phyloP scores from a whole-genome alignment of 2,113 vertebrate species.

The Oncorhynchus kisutch region DNA sequence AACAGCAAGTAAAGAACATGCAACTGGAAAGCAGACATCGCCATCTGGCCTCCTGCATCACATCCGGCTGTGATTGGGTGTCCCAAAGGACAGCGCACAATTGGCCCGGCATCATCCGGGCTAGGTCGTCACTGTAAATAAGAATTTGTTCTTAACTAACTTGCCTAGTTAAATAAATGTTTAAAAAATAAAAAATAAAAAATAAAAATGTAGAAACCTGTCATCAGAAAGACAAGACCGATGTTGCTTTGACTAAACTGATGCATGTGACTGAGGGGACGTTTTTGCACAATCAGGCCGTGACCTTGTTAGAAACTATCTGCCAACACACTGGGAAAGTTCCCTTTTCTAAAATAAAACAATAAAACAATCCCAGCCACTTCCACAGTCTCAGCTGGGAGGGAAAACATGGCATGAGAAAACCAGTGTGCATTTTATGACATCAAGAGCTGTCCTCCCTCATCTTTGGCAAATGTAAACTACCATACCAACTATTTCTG shows the following conservation, averaged over 20 bases:
- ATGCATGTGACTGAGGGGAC: not conserved
- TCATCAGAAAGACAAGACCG: not conserved
- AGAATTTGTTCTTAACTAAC: too few relatives aligned
- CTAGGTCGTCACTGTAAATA: too few relatives aligned
- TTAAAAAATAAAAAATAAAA: too few relatives aligned
- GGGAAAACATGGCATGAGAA: constrained; percentile 31
- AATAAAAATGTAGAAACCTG: too few relatives aligned
- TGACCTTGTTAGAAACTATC: not conserved
- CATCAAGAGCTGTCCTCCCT: constrained; percentile 10
- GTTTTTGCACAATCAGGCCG: not conserved
- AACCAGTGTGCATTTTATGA: not conserved
- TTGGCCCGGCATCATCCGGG: too few relatives aligned
- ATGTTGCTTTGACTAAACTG: not conserved
- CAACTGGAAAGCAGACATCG: too few relatives aligned
- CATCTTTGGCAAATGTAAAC: constrained; percentile 53
- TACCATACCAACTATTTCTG: not conserved
- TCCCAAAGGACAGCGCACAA: too few relatives aligned
- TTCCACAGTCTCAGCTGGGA: not conserved
- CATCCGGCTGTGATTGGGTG: too few relatives aligned
- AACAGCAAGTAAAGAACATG: not conserved
- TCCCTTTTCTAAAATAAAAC: not conserved
- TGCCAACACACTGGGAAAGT: not conserved
- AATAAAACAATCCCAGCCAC: not conserved
- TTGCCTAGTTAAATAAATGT: too few relatives aligned
- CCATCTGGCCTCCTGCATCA: too few relatives aligned